Conservation (phyloP, 2,888 invertebrate genomes). For the Aphidoletes aphidimyza region DNA sequence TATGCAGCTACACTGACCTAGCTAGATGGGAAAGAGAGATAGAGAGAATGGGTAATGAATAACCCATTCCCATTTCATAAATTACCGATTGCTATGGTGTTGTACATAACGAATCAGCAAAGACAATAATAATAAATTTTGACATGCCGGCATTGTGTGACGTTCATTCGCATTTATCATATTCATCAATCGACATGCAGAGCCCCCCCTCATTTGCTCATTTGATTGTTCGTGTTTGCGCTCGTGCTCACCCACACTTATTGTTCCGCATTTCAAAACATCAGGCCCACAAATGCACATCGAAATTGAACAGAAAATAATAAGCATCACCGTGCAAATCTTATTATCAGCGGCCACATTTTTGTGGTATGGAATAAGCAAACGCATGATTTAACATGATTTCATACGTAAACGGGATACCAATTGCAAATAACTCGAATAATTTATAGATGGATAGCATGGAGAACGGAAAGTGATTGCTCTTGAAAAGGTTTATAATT, state of each 20-base stretch:
- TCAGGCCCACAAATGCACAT: neutral
- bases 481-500: neutral
- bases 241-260: too few species aligned
- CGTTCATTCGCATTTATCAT: conserved; percentile 40
- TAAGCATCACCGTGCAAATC: conserved; percentile 23
- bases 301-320: conserved; percentile 23
- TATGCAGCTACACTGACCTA: neutral
- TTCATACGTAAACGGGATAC: conserved; percentile 47
- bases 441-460: conserved; percentile 3
- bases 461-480: neutral
- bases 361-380: conserved; percentile 1
- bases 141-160: neutral
- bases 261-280: neutral
- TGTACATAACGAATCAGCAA: conserved; percentile 46
- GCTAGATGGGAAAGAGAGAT: conserved; percentile 1
- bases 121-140: conserved; percentile 51
- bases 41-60: too few species aligned
- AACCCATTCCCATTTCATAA: conserved; percentile 31
- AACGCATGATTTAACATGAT: conserved; percentile 51
- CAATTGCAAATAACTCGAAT: conserved; percentile 39
- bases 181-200: neutral
- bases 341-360: conserved; percentile 24
- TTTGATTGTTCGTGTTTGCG: too few species aligned
- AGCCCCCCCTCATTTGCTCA: too few species aligned
- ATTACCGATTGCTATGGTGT: conserved; percentile 40